Percentiles rank a stretch among this genome's conserved stretches.
Evolutionary conservation across 2,888 invertebrate genomes (phyloP).

Genomic region (Pollenia griseotomentosa): DNA sequence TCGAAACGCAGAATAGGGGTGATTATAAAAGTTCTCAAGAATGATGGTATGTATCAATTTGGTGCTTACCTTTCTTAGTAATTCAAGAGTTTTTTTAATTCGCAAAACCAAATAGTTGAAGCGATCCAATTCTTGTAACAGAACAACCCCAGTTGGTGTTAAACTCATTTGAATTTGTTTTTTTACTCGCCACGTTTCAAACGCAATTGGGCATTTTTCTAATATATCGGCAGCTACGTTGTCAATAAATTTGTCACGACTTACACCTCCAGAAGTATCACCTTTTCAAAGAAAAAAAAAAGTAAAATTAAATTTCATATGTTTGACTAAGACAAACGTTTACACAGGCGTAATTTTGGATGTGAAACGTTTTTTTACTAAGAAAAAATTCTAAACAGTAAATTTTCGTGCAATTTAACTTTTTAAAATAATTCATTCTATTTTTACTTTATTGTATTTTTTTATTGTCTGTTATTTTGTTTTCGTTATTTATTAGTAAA

Average conservation of each 20-base stretch:
- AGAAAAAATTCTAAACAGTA: too few species aligned
- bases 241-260: constrained; percentile 94
- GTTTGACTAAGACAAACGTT: too few species aligned
- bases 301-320: background rate
- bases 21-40: too few species aligned
- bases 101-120: constrained; percentile 91
- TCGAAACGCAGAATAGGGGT: too few species aligned
- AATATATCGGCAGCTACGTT: constrained; percentile 91
- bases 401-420: too few species aligned
- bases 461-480: too few species aligned
- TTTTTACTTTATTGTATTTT: too few species aligned
- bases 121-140: constrained; percentile 94
- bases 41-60: background rate
- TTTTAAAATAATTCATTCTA: too few species aligned
- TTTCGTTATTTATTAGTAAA: too few species aligned
- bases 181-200: constrained; percentile 92
- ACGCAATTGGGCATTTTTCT: constrained; percentile 89
- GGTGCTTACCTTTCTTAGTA: constrained; percentile 87
- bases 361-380: too few species aligned
- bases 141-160: constrained; percentile 93
- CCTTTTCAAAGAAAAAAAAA: constrained; percentile 84
- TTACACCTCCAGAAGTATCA: constrained; percentile 88
- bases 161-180: constrained; percentile 92
- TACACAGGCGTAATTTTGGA: too few species aligned
- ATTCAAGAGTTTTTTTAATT: constrained; percentile 89